Percentiles rank a stretch among this genome's conserved stretches.
phyloP scores from a whole-genome alignment of 2,888 invertebrate species.

The Volucella inanis region DNA sequence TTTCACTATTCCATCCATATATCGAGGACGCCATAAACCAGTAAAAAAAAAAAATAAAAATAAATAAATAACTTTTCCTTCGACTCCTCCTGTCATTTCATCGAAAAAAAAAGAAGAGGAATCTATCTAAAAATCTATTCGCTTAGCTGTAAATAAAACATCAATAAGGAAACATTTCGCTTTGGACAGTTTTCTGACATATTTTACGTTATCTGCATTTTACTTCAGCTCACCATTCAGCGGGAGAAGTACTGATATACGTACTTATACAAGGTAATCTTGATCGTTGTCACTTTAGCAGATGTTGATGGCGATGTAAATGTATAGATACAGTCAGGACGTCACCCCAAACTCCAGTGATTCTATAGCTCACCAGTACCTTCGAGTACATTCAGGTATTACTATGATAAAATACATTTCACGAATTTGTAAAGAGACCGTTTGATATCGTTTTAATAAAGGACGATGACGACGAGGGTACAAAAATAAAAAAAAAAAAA shows the following conservation, averaged over 20 bases:
- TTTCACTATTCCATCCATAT: slow-evolving; percentile 32
- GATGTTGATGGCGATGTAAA: slow-evolving; percentile 69
- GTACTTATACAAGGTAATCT: slow-evolving; percentile 28
- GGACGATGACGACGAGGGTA: slow-evolving; percentile 54
- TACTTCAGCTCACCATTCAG: slow-evolving; percentile 37
- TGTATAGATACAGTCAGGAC: slow-evolving; percentile 57
- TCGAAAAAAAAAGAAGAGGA: not conserved
- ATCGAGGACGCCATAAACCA: not conserved
- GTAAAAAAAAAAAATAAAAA: not conserved
- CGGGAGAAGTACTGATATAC: too few species aligned
- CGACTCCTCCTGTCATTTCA: not conserved
- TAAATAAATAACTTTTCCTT: not conserved
- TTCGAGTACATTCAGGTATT: slow-evolving; percentile 38
- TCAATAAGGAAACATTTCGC: slow-evolving; percentile 67
- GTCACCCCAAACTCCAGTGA: not conserved
- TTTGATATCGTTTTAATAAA: slow-evolving; percentile 68
- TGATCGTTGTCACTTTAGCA: slow-evolving; percentile 72
- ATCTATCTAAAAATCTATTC: slow-evolving; percentile 56
- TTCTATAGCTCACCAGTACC: slow-evolving; percentile 12
- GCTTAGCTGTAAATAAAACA: slow-evolving; percentile 64
- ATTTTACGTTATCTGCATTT: slow-evolving; percentile 64
- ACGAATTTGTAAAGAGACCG: slow-evolving; percentile 69
- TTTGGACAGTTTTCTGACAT: slow-evolving; percentile 54
- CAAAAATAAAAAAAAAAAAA: too few species aligned
- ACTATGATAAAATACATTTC: slow-evolving; percentile 46